Percentiles rank a stretch among this genome's conserved stretches.
These are phyloP conservation scores for Poeciliopsis turrubarensis DNA, from an alignment of 2,113 vertebrate genomes.

Conservation along the genomic window DNA sequence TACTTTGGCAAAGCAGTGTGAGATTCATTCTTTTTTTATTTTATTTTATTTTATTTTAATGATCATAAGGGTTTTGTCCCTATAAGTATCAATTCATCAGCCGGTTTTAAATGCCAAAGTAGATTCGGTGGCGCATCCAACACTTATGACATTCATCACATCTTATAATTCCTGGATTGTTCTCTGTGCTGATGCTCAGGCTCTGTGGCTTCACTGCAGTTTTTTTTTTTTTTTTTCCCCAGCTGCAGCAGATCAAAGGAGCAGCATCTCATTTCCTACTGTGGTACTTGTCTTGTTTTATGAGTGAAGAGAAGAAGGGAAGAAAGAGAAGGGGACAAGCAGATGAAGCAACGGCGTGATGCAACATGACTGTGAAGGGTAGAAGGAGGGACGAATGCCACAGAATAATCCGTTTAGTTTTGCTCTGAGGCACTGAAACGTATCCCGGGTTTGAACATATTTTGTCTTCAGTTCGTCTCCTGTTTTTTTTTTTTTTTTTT, in stretches of 20 bases:
- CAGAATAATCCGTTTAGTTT: constrained; percentile 53
- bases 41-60: too few relatives aligned
- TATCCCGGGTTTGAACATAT: constrained; percentile 26
- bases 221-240: too few relatives aligned
- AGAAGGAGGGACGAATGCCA: background rate
- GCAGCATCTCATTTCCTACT: constrained; percentile 56
- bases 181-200: background rate
- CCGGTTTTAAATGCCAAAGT: background rate
- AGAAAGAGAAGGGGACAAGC: constrained; percentile 3
- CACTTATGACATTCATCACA: background rate
- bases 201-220: background rate
- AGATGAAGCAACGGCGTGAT: constrained; percentile 21
- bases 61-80: too few relatives aligned
- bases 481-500: constrained; percentile 45
- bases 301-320: constrained; percentile 24
- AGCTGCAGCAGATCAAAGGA: constrained; percentile 51
- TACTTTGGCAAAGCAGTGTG: too few relatives aligned
- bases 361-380: constrained; percentile 18
- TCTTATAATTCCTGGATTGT: background rate
- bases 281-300: constrained; percentile 51
- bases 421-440: constrained; percentile 41
- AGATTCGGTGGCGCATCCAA: background rate
- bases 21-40: too few relatives aligned
- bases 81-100: background rate
- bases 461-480: constrained; percentile 51